Percentiles rank a stretch among this genome's conserved stretches.
These are phyloP conservation scores for Galeopterus variegatus DNA, from an alignment of 2,113 vertebrate species.

Conservation along the genomic window DNA sequence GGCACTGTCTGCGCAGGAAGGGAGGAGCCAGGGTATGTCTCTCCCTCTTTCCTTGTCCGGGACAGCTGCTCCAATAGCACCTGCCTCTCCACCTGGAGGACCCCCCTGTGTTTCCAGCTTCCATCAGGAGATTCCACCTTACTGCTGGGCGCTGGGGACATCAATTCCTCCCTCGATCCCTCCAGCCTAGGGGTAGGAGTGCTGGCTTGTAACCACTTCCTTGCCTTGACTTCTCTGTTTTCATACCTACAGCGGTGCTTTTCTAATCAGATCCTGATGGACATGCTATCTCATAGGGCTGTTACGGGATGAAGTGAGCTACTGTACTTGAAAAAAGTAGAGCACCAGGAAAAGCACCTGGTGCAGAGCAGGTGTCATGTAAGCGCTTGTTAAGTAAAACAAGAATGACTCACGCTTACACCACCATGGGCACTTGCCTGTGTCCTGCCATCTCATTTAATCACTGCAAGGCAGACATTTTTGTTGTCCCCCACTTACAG, in stretches of 20 bases:
- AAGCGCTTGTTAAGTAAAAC: neutral
- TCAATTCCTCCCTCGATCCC: neutral
- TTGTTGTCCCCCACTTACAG: neutral
- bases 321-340: neutral
- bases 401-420: rapidly evolving
- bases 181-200: neutral
- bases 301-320: neutral
- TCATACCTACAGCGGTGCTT: neutral
- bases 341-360: neutral
- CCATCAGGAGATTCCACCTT: neutral
- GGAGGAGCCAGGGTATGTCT: neutral
- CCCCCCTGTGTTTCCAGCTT: neutral
- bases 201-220: neutral
- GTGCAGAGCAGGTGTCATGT: neutral
- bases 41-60: neutral
- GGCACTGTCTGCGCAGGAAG: neutral
- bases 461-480: neutral
- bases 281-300: rapidly evolving
- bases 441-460: neutral
- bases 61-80: neutral
- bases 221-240: neutral
- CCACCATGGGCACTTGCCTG: neutral
- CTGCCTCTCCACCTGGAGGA: neutral
- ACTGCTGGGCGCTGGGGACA: neutral
- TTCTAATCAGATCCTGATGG: neutral